A percentile compares a stretch with the other conserved stretches of the same genome.
phyloP scores from a whole-genome alignment of 1,140 invertebrate species.

The Drosophila suzukii region DNA sequence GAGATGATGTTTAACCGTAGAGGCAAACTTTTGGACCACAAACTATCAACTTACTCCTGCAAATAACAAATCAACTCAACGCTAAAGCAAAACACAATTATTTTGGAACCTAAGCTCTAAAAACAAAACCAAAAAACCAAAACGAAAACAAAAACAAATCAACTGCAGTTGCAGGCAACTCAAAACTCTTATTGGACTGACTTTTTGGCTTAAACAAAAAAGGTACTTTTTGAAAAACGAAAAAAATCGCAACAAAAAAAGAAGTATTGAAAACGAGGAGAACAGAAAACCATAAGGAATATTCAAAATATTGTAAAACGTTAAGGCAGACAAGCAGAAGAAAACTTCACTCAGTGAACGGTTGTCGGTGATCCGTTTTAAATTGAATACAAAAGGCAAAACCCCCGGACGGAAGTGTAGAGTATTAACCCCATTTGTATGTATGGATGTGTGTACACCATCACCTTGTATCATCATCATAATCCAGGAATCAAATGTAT shows the following conservation, averaged over 20 bases:
- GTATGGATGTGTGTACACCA: slow-evolving; percentile 43
- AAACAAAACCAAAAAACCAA: slow-evolving; percentile 42
- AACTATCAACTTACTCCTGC: slow-evolving; percentile 60
- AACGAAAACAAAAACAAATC: slow-evolving; percentile 69
- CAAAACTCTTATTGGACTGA: slow-evolving; percentile 83
- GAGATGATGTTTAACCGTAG: slow-evolving; percentile 51
- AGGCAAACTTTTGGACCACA: slow-evolving; percentile 81
- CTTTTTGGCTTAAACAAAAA: slow-evolving; percentile 80
- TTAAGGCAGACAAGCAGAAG: slow-evolving; percentile 36
- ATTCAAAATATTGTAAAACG: slow-evolving; percentile 77
- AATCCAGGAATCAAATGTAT: slow-evolving; percentile 28
- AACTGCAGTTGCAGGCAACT: slow-evolving; percentile 83
- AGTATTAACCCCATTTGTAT: slow-evolving; percentile 68
- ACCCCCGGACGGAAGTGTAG: slow-evolving; percentile 26
- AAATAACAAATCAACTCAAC: slow-evolving; percentile 61
- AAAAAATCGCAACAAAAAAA: slow-evolving; percentile 50
- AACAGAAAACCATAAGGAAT: slow-evolving; percentile 52
- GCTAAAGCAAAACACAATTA: slow-evolving; percentile 72
- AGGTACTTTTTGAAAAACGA: slow-evolving; percentile 73
- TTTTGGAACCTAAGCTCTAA: slow-evolving; percentile 63
- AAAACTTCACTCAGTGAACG: slow-evolving; percentile 69
- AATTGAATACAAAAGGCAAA: slow-evolving; percentile 34
- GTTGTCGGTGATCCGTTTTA: slow-evolving; percentile 69
- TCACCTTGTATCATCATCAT: slow-evolving; percentile 24
- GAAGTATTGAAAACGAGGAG: slow-evolving; percentile 38